Evolutionary conservation across 2,888 invertebrate genomes (phyloP), one percentile per base, ranked within the genome.

Genomic region (Epinotia brunnichana): DNA sequence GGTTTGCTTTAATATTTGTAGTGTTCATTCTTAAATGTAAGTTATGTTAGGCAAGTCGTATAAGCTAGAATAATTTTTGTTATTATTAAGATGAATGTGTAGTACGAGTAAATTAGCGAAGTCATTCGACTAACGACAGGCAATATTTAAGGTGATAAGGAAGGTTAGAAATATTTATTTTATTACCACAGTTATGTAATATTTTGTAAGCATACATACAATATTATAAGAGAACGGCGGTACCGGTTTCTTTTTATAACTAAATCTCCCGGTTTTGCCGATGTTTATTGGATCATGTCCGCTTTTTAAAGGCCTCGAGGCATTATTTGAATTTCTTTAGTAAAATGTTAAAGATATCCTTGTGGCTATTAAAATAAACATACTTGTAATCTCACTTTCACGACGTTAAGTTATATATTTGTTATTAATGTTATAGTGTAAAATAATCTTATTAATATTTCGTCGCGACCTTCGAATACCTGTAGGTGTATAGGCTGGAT

Each of bases 1-100:
- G 83, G 83, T 86, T 90, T 87, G 89, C 88, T 90, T 90, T 88
- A 87, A 85, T 85, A 83, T 84, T 81, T 77, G 83, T 88, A 86
- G 85, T 83, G 78, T 83, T 80, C 54, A 66, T 53, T 61, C 29
- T 83, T 80, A 79, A 77, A 74, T 60, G 21, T 48, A 62, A 62
- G n/a, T n/a, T n/a, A n/a, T n/a, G n/a, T n/a, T n/a, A n/a, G 48
- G 24, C n/a, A 48, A 48, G 62, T 51, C 62, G 76, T 74, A 74
- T 79, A 78, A 79, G 77, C 74, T 77, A 78, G 79, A 70, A 69
- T 80, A 77, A 77, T 75, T 74, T 77, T 77, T 4, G 61, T 76
- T 59, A 75, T 80, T 76, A 76, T 75, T 81, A 69, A 76, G 76
- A 69, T 80, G 76, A 80, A 79, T 80, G 80, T 79, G 80, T 75